Conservation (phyloP, 1,140 invertebrate genomes). For the Drosophila eugracilis region DNA sequence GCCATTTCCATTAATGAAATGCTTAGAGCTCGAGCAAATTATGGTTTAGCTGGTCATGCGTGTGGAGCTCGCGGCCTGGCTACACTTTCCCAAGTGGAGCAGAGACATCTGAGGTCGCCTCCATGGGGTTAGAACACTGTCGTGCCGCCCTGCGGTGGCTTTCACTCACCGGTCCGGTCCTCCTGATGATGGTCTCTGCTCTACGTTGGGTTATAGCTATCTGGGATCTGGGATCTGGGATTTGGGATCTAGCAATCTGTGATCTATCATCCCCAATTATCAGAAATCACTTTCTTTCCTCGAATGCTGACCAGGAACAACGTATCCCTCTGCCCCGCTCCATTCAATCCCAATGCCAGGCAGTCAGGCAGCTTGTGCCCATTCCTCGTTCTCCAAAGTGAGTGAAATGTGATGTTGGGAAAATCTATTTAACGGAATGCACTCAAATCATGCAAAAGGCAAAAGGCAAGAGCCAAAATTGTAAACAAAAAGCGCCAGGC, state of each 20-base stretch:
- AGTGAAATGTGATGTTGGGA: slow-evolving; percentile 60
- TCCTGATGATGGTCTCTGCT: no score
- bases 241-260: slow-evolving; percentile 7
- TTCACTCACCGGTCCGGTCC: slow-evolving; percentile 65
- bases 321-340: slow-evolving; percentile 18
- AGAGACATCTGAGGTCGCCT: slow-evolving; percentile 10
- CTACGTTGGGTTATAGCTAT: no score
- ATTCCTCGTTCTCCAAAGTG: slow-evolving; percentile 51
- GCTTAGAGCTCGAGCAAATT: slow-evolving; percentile 55
- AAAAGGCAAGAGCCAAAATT: no score
- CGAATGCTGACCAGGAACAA: slow-evolving; percentile 4
- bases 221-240: slow-evolving; percentile 24
- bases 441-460: slow-evolving; percentile 57
- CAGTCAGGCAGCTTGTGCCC: slow-evolving; percentile 47
- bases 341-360: slow-evolving; percentile 9
- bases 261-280: slow-evolving; percentile 34
- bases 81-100: slow-evolving; percentile 41
- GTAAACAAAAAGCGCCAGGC: slow-evolving; percentile 16
- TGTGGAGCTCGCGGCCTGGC: slow-evolving; percentile 19
- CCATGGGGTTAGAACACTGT: slow-evolving; percentile 45
- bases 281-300: slow-evolving; percentile 72
- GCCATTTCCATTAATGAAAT: slow-evolving; percentile 47
- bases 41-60: slow-evolving; percentile 51
- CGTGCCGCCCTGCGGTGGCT: slow-evolving; percentile 62
- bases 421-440: slow-evolving; percentile 66